Percentiles rank a stretch among this genome's conserved stretches.
phyloP scores from a whole-genome alignment of 2,888 invertebrate species.

The Orthonychiurus folsomi region DNA sequence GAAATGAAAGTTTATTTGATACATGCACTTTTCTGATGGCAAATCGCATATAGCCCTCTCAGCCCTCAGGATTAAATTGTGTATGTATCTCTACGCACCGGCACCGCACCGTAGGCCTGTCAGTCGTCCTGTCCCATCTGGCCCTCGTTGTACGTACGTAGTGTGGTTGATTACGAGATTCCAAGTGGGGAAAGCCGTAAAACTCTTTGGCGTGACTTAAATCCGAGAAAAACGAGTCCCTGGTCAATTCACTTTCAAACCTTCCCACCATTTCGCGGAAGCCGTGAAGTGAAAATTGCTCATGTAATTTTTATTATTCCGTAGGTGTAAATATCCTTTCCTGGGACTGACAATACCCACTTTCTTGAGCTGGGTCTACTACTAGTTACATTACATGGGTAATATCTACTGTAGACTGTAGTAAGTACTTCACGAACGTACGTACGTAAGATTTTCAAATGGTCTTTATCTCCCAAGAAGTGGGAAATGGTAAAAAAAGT shows the following conservation, averaged over 20 bases:
- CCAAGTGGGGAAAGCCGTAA: conserved; percentile 1
- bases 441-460: no score
- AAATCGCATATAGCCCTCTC: no score
- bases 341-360: no score
- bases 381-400: background rate
- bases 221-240: conserved; percentile 13
- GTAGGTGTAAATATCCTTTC: conserved; percentile 7
- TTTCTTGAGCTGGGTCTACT: background rate
- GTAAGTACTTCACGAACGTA: no score
- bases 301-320: conserved; percentile 14
- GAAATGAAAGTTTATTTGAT: no score
- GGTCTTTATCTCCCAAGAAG: no score
- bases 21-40: no score
- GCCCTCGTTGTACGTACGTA: background rate
- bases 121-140: background rate
- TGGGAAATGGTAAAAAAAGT: background rate
- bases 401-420: no score
- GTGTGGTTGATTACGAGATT: background rate
- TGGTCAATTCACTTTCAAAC: conserved; percentile 2
- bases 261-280: no score
- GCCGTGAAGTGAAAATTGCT: conserved; percentile 9
- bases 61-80: no score
- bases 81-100: no score
- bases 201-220: conserved; percentile 7
- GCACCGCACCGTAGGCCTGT: no score